Conservation (phyloP, 2,797 vertebrate genomes). For the Sylvilagus floridanus region DNA sequence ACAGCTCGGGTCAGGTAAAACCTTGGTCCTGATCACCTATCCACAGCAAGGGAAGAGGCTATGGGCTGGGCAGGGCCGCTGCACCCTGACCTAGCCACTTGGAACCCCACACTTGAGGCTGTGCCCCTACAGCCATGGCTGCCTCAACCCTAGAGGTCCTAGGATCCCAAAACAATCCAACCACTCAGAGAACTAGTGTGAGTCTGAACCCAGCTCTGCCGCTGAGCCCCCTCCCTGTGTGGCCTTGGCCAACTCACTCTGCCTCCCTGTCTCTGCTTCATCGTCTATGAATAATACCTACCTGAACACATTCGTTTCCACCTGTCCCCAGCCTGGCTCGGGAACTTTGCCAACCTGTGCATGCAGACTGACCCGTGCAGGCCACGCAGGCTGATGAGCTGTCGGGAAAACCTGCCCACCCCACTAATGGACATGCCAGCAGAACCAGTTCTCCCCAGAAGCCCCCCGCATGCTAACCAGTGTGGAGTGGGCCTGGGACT, state of each 20-base stretch:
- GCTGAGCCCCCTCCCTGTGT: background rate
- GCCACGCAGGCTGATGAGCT: background rate
- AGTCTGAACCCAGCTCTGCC: background rate
- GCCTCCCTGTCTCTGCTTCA: background rate
- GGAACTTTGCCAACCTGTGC: background rate
- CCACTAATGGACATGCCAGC: background rate
- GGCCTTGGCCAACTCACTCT: background rate
- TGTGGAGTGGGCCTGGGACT: background rate
- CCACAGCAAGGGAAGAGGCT: background rate
- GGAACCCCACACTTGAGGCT: background rate
- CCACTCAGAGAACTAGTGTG: background rate
- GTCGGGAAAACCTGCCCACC: background rate
- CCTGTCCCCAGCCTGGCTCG: fast-evolving
- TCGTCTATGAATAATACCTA: background rate
- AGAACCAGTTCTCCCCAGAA: background rate
- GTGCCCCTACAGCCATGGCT: background rate
- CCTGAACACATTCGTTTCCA: background rate
- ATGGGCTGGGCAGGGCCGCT: background rate
- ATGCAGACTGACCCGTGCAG: background rate
- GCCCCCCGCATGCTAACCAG: background rate
- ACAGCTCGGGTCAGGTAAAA: background rate
- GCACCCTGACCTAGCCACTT: background rate
- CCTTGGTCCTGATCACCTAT: background rate
- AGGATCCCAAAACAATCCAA: background rate
- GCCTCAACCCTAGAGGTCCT: background rate